Evolutionary conservation across 1,140 invertebrate genomes (phyloP).

Genomic region (Tetramorium alpestre): DNA sequence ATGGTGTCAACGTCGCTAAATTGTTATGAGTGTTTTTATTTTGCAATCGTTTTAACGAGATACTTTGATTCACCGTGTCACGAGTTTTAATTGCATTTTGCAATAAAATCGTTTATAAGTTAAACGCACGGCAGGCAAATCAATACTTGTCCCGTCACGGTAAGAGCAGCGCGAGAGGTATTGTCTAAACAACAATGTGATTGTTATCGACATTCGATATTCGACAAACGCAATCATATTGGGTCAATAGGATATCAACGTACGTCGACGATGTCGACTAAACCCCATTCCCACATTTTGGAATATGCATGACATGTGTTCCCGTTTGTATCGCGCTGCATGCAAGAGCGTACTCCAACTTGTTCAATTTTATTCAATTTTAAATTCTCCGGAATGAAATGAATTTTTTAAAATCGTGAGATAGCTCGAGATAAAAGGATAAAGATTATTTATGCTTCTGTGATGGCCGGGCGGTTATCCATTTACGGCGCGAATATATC

Average conservation of each 20-base stretch:
- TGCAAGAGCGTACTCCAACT: too few species aligned
- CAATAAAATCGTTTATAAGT: neutral
- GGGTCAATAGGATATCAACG: conserved; percentile 13
- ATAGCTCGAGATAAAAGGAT: neutral
- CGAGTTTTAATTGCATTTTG: neutral
- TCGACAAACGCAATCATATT: neutral
- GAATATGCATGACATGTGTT: neutral
- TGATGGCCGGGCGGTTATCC: neutral
- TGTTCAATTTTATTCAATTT: neutral
- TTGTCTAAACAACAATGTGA: conserved; percentile 20
- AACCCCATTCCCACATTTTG: neutral
- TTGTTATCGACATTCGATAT: conserved; percentile 34
- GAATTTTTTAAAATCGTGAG: neutral
- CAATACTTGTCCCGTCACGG: neutral
- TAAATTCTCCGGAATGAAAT: neutral
- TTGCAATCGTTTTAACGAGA: neutral
- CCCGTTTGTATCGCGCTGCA: neutral
- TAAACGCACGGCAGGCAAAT: neutral
- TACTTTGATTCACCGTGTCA: neutral
- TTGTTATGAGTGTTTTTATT: neutral
- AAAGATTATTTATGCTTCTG: neutral
- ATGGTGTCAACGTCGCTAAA: neutral
- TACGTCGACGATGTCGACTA: neutral
- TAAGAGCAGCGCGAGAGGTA: neutral
- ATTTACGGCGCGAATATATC: conserved; percentile 21